phyloP scores from a whole-genome alignment of 2,888 invertebrate genomes.

The Elegia similella region DNA sequence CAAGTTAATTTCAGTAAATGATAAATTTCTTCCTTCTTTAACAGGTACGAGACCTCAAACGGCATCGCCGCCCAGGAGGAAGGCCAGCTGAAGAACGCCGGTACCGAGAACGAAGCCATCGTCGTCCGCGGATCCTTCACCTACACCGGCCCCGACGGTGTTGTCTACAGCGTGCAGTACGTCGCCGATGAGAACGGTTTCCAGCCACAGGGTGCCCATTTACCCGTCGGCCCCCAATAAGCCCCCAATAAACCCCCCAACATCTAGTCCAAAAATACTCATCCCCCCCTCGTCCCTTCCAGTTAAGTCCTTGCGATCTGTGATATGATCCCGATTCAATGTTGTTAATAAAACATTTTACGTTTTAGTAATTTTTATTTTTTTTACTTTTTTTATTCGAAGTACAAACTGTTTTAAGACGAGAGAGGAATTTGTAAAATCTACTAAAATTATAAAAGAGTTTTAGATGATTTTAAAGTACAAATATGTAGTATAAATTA shows the following conservation, averaged over 20 bases:
- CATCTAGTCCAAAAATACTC: slow-evolving; percentile 68
- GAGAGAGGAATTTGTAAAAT: neutral
- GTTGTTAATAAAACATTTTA: slow-evolving; percentile 57
- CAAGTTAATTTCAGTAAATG: too few species aligned
- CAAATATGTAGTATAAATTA: neutral
- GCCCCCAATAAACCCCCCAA: slow-evolving; percentile 25
- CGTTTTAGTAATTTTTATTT: slow-evolving; percentile 46
- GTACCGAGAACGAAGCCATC: slow-evolving; percentile 51
- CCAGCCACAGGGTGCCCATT: slow-evolving; percentile 64
- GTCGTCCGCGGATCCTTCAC: slow-evolving; percentile 53
- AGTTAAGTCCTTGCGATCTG: slow-evolving; percentile 64
- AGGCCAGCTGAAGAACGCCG: slow-evolving; percentile 46
- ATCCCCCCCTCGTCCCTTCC: slow-evolving; percentile 33
- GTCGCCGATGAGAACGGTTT: slow-evolving; percentile 78
- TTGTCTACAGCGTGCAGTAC: slow-evolving; percentile 71
- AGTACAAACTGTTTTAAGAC: neutral
- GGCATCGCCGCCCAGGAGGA: slow-evolving; percentile 41
- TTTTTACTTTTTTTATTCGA: slow-evolving; percentile 19
- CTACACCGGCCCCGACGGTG: slow-evolving; percentile 68
- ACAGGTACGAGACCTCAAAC: slow-evolving; percentile 57
- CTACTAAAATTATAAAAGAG: neutral
- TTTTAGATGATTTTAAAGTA: neutral
- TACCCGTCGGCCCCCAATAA: slow-evolving; percentile 45
- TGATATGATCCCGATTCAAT: slow-evolving; percentile 62
- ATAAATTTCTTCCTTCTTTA: slow-evolving; percentile 10